These are phyloP conservation scores for Microplitis deprimator DNA, from an alignment of 2,888 invertebrate species.

Conservation along the genomic window DNA sequence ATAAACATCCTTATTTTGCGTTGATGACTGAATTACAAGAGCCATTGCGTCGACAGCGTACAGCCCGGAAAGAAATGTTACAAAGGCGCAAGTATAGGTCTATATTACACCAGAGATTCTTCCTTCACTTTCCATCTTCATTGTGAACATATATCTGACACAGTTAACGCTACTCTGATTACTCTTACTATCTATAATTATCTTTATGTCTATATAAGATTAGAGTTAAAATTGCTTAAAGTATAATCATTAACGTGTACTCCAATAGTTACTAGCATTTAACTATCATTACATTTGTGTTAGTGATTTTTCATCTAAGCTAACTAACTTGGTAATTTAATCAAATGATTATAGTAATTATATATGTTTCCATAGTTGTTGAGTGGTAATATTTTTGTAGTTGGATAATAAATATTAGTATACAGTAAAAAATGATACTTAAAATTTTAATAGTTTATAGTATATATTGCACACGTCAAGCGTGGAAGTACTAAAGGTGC, in stretches of 20 bases:
- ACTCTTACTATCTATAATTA: conserved; percentile 51
- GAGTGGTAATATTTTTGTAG: too few relatives aligned
- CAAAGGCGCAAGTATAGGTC: conserved; percentile 41
- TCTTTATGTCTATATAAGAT: conserved; percentile 45
- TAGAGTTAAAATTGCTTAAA: neutral
- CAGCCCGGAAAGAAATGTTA: conserved; percentile 55
- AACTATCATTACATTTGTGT: neutral
- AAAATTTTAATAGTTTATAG: too few relatives aligned
- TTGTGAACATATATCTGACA: conserved; percentile 55
- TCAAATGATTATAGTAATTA: conserved; percentile 9
- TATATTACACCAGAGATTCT: conserved; percentile 47
- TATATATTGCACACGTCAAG: too few relatives aligned
- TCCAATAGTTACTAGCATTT: neutral
- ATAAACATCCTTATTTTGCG: conserved; percentile 29
- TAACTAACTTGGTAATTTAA: neutral
- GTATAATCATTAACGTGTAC: neutral
- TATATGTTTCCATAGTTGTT: neutral
- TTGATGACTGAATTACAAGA: conserved; percentile 24
- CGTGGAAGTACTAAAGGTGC: too few relatives aligned
- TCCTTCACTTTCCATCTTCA: conserved; percentile 66
- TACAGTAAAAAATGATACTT: too few relatives aligned
- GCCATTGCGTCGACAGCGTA: conserved; percentile 33
- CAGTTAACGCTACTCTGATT: conserved; percentile 51
- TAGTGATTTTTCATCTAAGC: neutral
- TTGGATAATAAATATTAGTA: too few relatives aligned